A percentile compares a stretch with the other conserved stretches of the same genome.
phyloP scores from a whole-genome alignment of 2,113 vertebrate species.

The Nannospalax galili region DNA sequence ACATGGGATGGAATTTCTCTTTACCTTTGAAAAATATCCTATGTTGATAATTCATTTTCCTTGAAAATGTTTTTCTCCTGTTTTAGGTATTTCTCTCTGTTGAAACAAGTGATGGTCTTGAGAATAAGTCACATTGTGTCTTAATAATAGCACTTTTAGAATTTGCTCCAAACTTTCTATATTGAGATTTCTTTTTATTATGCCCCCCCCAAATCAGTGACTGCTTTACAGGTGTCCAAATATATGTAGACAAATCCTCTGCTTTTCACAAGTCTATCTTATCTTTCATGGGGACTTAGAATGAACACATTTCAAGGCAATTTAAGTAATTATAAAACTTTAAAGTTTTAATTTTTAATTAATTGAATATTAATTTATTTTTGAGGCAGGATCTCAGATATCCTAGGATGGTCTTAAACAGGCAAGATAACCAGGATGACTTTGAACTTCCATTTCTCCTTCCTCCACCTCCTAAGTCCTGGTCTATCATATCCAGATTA shows the following conservation, averaged over 20 bases:
- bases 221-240: background rate
- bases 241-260: background rate
- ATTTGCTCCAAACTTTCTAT: background rate
- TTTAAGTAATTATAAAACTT: constrained; percentile 35
- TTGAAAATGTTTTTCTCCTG: background rate
- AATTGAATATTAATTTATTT: background rate
- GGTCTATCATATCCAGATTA: too few relatives aligned
- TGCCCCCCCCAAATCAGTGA: background rate
- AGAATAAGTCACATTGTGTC: background rate
- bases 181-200: background rate
- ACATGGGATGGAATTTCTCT: background rate
- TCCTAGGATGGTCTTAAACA: background rate
- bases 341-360: constrained; percentile 21
- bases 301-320: background rate
- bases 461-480: too few relatives aligned
- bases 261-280: background rate
- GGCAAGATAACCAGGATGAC: background rate
- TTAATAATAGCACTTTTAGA: background rate
- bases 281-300: background rate
- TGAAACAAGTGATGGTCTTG: background rate
- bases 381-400: background rate
- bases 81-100: background rate
- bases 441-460: background rate
- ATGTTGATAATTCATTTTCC: background rate
- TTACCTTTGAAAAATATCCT: constrained; percentile 46